Evolutionary conservation across 2,797 vertebrate genomes (phyloP), one percentile per base, ranked within the genome.

Genomic region (Anabas testudineus): DNA sequence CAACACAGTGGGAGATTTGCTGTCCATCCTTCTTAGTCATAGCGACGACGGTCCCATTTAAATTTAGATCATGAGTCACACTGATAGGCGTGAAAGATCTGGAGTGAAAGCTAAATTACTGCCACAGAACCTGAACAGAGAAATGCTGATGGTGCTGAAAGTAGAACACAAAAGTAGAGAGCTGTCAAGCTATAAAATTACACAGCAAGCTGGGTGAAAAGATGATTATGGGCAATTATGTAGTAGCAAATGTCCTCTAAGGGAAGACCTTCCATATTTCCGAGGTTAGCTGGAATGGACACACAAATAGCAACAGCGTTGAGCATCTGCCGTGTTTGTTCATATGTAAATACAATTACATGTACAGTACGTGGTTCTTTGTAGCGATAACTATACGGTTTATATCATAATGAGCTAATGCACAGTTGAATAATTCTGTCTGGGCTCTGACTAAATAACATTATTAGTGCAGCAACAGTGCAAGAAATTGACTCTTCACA

Each of bases 191-290:
- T 71, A 16, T 82, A 72, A 85, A 89, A 87, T 87, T 86, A 87
- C 88, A 90, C 74, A 64, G 82, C 64, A 2, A 68, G 85, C 83
- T 12, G 60, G 70, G 56, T 86, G 83, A 92, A 82, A 75, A 81
- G 88, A 85, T 88, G 84, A 90, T 92, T 92, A 88, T 18, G 68
- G 85, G 76, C 81, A 93, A 92, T 91, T 90, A 90, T 87, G 71
- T 64, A 41, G 69, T 81, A 18, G 71, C 47, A 55, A 87, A 84
- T 72, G 78, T 67, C 80, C 83, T 86, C 77, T 34, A 59, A 85
- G 83, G 77, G 81, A 70, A 85, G 77, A 81, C 78, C 83, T 71
- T 88, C 71, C 1, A 2, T 52, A 18, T 82, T 69, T 84, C 60
- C 68, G 74, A 80, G 79, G 74, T 70, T 70, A 39, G 42, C 57